phyloP scores from a whole-genome alignment of 2,797 vertebrate genomes.

The Valencia hispanica region DNA sequence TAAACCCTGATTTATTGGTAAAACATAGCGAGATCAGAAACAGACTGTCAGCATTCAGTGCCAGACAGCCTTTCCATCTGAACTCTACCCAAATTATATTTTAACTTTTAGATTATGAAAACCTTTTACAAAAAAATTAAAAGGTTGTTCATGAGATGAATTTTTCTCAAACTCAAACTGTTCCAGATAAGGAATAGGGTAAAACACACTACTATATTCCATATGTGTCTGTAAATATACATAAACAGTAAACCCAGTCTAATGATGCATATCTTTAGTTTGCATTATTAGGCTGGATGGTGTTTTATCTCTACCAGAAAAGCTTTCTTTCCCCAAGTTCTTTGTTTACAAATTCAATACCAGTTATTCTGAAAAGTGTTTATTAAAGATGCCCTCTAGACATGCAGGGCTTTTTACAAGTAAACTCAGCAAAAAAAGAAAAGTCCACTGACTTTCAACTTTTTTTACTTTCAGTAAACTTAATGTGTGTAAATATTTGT shows the following conservation, averaged over 20 bases:
- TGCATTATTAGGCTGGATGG: not conserved
- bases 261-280: not conserved
- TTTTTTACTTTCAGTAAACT: no score
- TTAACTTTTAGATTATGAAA: not conserved
- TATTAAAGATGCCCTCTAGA: not conserved
- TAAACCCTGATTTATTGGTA: conserved; percentile 14
- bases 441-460: no score
- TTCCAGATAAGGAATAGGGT: conserved; percentile 5
- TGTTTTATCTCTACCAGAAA: not conserved
- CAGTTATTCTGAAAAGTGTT: not conserved
- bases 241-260: not conserved
- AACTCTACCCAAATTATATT: not conserved
- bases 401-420: no score
- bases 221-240: not conserved
- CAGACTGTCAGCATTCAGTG: conserved; percentile 36
- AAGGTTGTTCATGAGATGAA: conserved; percentile 14
- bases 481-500: no score
- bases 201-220: not conserved
- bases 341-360: not conserved
- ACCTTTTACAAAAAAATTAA: not conserved
- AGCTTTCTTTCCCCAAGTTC: not conserved
- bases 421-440: no score
- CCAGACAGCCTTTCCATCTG: conserved; percentile 1
- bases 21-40: conserved; percentile 31
- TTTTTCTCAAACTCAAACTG: conserved; percentile 14